Evolutionary conservation across 2,113 vertebrate genomes (phyloP).

Genomic region (Alexandromys fortis): DNA sequence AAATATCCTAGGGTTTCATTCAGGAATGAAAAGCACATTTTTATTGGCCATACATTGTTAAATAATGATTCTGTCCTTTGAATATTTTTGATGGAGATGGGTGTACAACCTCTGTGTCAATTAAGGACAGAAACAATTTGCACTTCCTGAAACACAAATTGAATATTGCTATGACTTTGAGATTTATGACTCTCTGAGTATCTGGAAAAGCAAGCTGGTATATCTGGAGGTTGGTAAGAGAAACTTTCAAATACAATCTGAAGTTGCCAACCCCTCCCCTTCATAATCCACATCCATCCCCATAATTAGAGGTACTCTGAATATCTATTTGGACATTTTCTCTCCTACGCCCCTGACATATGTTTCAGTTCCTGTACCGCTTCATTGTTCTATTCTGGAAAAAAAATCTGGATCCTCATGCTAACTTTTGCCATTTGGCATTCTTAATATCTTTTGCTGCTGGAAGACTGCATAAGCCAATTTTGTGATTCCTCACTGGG

Average conservation of each 20-base stretch:
- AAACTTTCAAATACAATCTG: not conserved
- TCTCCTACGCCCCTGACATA: not conserved
- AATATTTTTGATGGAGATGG: not conserved
- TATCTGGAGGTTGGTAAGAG: too few relatives aligned
- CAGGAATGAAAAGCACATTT: not conserved
- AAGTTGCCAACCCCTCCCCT: not conserved
- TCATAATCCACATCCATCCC: not conserved
- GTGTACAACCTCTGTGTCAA: not conserved
- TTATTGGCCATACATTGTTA: not conserved
- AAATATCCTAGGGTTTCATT: not conserved
- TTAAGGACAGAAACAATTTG: not conserved
- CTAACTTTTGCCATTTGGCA: not conserved
- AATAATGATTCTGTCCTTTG: not conserved
- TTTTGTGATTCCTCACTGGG: not conserved
- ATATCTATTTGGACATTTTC: not conserved
- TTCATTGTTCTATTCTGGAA: not conserved
- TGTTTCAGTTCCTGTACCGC: not conserved
- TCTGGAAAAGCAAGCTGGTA: not conserved
- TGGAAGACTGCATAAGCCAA: not conserved
- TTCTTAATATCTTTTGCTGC: not conserved
- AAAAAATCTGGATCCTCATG: not conserved
- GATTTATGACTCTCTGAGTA: not conserved
- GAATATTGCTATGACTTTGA: not conserved
- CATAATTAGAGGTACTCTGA: not conserved
- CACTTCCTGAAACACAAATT: not conserved